Evolutionary conservation across 1,140 invertebrate species (phyloP), one percentile per base, ranked within the genome.

Genomic region (Ladona fulva): DNA sequence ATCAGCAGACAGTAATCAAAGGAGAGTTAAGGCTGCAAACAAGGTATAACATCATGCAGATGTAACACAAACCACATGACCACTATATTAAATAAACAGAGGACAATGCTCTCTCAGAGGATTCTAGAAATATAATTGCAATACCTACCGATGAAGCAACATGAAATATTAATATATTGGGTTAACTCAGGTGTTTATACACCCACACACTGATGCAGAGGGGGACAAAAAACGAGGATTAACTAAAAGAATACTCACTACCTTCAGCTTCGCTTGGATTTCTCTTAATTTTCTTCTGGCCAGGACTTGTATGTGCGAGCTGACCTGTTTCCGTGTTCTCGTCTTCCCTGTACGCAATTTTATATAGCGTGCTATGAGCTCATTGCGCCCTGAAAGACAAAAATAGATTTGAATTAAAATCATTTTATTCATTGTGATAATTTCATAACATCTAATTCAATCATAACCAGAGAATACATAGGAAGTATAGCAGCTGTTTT

Each of bases 291-390:
- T 99, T 87, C 98, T 90, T 86, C 98, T 91, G 76, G 97, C 97
- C 80, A 99, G 90, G 80, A 99, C 98, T 87, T 99, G 98, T 87
- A 99, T 99, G 85, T 99, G 98, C 82, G 96, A 98, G 80, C 97
- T 99, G 81, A 99, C 98, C 89, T 99, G 98, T 88, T 99, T 99
- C 83, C 98, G 89, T 83, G 98, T 99, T 86, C 98, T 91, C 85
- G 97, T 99, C 87, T 99, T 99, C 76, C 98, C 98, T 79, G 98
- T 99, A 82, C 98, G 90, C 81, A 99, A 87, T 90, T 99, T 99
- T 84, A 99, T 99, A 87, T 99, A 99, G 82, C 98, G 91, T 80
- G 98, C 98, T 86, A 99, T 99, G 83, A 99, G 89, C 89, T 99
- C 98, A 89, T 99, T 99, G 81, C 98, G 92, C 83, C 97, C 97